Base-by-base conservation (phyloP, 2,113 vertebrate species). In the pig (Sus scrofa) region DNA sequence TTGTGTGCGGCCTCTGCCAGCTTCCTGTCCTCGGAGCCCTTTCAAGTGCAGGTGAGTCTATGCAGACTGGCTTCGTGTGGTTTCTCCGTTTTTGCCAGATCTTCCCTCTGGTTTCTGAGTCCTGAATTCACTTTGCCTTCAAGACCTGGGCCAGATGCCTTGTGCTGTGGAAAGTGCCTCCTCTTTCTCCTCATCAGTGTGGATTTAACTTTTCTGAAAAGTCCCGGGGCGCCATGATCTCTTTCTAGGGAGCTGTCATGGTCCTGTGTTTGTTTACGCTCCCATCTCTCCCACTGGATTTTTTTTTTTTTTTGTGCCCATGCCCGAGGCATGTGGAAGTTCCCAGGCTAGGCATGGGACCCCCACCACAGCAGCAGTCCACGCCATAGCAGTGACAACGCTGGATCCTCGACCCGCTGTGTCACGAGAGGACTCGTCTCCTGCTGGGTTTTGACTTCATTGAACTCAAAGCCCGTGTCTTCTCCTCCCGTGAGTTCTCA, bases 21-120 rank as follows among this genome's bases (percentile, higher is more conserved):
- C 44, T 44, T 44, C 44, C 44, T 8, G 8, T 44, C 44, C 75
- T 1, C 1, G 3, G 54, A 15, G n/a, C 63, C 3, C 37, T 52
- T 39, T 3, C 32, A 22, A 30, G 68, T 24, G 18, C 2, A 13
- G 50, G 9, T 52, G 62, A 6, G 2, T 54, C 22, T 37, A 20
- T 34, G 26, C 39, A 71, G 44, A 60, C 0, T 7, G 5, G 7
- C 22, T 52, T 44, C 24, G 9, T 11, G n/a, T n/a, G 14, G 0
- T 15, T 63, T 62, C 73, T 62, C 0, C 4, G 4, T 81, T 15
- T 2, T 9, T 1, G 24, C 60, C 60, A n/a, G 37, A 50, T 26
- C 10, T 54, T 27, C 67, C n/a, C 14, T 83, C 73, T 14, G 3
- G 22, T 39, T 73, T 62, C 24, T 79, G 37, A 88, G 56, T 32